Percentiles rank a stretch among this genome's conserved stretches.
Conservation (phyloP, 2,113 vertebrate genomes). For the Gadus macrocephalus region DNA sequence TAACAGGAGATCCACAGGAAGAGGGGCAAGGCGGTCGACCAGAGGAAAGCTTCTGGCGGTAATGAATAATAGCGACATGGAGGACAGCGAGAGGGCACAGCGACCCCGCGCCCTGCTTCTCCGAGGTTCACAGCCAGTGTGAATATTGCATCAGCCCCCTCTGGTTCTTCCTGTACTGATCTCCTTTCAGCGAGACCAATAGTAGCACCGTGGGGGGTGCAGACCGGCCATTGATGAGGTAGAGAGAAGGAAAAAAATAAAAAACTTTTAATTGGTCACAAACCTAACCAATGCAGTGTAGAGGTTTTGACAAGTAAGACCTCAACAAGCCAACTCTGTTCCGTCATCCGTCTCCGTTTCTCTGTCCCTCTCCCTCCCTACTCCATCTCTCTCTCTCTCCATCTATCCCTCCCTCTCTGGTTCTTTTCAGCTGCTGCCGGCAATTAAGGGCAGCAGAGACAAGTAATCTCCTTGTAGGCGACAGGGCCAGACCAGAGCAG, state of each 20-base stretch:
- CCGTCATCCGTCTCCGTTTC: constrained; percentile 14
- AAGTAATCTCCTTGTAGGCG: constrained; percentile 76
- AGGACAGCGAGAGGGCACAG: constrained; percentile 47
- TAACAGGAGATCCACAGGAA: constrained; percentile 44
- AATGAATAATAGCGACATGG: constrained; percentile 48
- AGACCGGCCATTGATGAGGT: constrained; percentile 19
- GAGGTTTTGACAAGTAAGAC: constrained; percentile 53
- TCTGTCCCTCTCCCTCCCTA: neutral
- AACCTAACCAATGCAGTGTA: constrained; percentile 35
- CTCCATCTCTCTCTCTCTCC: constrained; percentile 31
- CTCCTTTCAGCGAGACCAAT: constrained; percentile 8
- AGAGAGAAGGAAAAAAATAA: constrained; percentile 19
- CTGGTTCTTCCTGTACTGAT: constrained; percentile 7
- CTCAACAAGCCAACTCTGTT: constrained; percentile 61
- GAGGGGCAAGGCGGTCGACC: constrained; percentile 28
- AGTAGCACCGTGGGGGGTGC: constrained; percentile 9
- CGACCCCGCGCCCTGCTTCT: constrained; percentile 28
- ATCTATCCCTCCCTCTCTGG: constrained; percentile 35
- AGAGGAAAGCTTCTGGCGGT: constrained; percentile 38
- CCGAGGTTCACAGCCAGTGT: constrained; percentile 9
- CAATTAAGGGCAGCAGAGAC: constrained; percentile 76
- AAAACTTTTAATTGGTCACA: constrained; percentile 45
- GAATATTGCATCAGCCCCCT: constrained; percentile 24
- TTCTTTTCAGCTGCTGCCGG: constrained; percentile 71
- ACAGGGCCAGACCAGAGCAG: constrained; percentile 66